Evolutionary conservation across 2,888 invertebrate genomes (phyloP).

Genomic region (Agonopterix arenella): DNA sequence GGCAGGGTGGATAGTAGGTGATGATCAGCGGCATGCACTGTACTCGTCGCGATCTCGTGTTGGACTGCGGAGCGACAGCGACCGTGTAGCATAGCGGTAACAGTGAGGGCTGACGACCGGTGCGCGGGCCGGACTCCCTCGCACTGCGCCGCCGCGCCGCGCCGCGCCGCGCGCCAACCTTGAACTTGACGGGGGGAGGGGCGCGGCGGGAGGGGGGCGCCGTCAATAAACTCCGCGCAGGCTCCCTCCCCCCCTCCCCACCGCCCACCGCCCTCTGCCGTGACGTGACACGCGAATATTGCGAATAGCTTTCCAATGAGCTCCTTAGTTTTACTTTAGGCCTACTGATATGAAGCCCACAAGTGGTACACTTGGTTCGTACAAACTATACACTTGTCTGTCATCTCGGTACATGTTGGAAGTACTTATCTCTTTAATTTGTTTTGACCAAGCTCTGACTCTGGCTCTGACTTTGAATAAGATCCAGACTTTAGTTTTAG

Average conservation of each 20-base stretch:
- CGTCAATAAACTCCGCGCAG: slow-evolving; percentile 64
- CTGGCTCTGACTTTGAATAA: no score
- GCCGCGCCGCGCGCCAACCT: slow-evolving; percentile 76
- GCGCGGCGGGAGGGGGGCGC: slow-evolving; percentile 61
- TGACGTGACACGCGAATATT: slow-evolving; percentile 38
- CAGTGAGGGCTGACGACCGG: slow-evolving; percentile 73
- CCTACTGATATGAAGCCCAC: no score
- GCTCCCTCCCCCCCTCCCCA: slow-evolving; percentile 41
- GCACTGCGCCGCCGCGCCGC: slow-evolving; percentile 68
- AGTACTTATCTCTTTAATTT: no score
- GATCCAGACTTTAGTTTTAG: no score
- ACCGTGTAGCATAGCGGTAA: slow-evolving; percentile 49
- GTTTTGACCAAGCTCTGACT: no score
- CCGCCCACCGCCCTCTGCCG: slow-evolving; percentile 26
- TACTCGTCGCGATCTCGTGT: slow-evolving; percentile 47
- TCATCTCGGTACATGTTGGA: no score
- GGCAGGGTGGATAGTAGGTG: slow-evolving; percentile 35
- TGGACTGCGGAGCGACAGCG: slow-evolving; percentile 40
- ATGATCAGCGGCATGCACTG: slow-evolving; percentile 38
- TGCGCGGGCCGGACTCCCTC: slow-evolving; percentile 76
- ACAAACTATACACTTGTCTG: no score
- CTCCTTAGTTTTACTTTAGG: slow-evolving; percentile 5
- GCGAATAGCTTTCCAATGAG: slow-evolving; percentile 13
- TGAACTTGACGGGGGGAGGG: slow-evolving; percentile 75
- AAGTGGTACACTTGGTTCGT: no score